phyloP scores from a whole-genome alignment of 2,797 vertebrate species.

The Lindbergichthys nudifrons region DNA sequence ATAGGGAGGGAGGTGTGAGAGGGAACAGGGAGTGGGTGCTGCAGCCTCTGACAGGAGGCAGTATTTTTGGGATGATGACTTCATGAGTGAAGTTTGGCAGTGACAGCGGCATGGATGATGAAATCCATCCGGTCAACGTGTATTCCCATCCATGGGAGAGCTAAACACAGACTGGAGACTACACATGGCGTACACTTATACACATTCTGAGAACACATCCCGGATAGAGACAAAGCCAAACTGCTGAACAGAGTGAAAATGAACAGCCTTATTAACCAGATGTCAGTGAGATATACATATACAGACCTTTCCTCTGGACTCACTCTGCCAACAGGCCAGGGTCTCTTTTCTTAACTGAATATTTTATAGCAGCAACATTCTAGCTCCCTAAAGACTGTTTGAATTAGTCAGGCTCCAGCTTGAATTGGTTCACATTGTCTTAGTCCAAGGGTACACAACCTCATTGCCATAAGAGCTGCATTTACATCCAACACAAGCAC shows the following conservation, averaged over 20 bases:
- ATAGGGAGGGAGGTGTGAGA: conserved; percentile 31
- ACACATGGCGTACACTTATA: conserved; percentile 8
- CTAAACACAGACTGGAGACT: conserved; percentile 52
- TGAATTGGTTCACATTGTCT: conserved; percentile 51
- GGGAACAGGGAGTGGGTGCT: conserved; percentile 48
- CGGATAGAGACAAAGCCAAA: not conserved
- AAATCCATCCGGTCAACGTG: conserved; percentile 66
- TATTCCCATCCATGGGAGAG: conserved; percentile 39
- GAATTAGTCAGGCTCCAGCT: conserved; percentile 52
- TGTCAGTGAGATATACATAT: not conserved
- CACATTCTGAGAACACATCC: conserved; percentile 2
- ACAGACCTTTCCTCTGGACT: conserved; percentile 8
- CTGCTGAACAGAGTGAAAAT: conserved; percentile 1
- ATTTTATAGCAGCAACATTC: conserved; percentile 14
- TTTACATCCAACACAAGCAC: conserved; percentile 64
- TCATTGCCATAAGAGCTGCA: conserved; percentile 39
- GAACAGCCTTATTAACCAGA: not conserved
- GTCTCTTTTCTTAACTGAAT: conserved; percentile 17
- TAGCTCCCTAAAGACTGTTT: conserved; percentile 30
- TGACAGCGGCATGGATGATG: conserved; percentile 65
- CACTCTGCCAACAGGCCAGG: conserved; percentile 7
- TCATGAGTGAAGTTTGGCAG: conserved; percentile 65
- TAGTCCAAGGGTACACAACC: conserved; percentile 42
- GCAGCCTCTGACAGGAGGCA: conserved; percentile 46
- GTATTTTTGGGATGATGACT: conserved; percentile 76